Conservation (phyloP, 2,888 invertebrate genomes). For the Pyrgus malvae region DNA sequence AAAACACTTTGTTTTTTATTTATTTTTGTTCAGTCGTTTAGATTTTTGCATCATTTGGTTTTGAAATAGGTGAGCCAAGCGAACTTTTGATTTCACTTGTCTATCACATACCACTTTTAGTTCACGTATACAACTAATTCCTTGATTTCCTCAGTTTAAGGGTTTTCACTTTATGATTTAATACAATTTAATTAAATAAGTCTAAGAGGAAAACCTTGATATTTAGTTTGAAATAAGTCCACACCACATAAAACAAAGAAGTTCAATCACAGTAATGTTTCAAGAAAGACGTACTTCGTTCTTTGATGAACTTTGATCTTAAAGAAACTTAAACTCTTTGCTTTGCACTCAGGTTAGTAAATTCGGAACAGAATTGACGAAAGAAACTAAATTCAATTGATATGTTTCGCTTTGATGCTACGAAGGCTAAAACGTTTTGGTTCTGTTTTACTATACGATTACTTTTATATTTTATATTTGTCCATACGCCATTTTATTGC, state of each 20-base stretch:
- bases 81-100: too few species aligned
- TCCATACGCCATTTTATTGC: constrained; percentile 6
- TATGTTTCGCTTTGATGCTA: constrained; percentile 6
- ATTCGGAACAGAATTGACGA: constrained; percentile 6
- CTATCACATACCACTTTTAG: too few species aligned
- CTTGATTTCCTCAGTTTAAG: too few species aligned
- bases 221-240: too few species aligned
- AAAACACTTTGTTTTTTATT: too few species aligned
- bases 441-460: background rate
- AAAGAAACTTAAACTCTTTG: constrained; percentile 9
- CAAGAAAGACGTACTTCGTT: constrained; percentile 3
- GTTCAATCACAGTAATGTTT: constrained; percentile 13
- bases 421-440: background rate
- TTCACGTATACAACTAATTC: too few species aligned
- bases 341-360: constrained; percentile 1
- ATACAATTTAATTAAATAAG: too few species aligned
- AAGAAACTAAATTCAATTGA: constrained; percentile 6
- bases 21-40: too few species aligned
- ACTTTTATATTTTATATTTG: background rate
- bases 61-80: too few species aligned
- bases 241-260: background rate
- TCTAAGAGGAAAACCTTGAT: too few species aligned
- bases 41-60: too few species aligned
- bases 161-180: too few species aligned
- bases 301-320: constrained; percentile 7